Base-by-base conservation (phyloP, 2,797 vertebrate genomes). In the Protosalanx chinensis region DNA sequence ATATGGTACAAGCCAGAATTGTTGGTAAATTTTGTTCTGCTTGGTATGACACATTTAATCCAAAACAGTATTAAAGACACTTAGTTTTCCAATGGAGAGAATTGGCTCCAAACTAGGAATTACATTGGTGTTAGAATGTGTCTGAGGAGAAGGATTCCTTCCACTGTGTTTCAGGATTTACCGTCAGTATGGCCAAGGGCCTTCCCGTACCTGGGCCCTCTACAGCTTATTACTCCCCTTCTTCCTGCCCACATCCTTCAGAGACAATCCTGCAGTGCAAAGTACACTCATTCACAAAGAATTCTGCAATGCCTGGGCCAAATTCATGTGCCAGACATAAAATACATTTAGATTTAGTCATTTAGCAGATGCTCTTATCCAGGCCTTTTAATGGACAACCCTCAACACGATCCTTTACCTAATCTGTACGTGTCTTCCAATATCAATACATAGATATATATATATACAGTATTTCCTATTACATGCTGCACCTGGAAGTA, bases 281-380 rank as follows among this genome's bases (percentile, higher is more conserved):
- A 67, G 20, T 51, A 76, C 65, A 64, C 68, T 70, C 23, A 63
- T 61, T 77, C 67, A 77, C 65, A 77, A 75, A 81, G 58, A 75
- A 51, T 74, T 61, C 61, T 37, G 68, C 13, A 72, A 29, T 49
- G 61, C 12, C 12, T 65, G 35, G 68, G 59, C 72, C 70, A 70
- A 62, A 71, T 41, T n/a, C 56, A 35, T 29, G 51, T 46, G 65
- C 37, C 61, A 64, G 67, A 73, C 37, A 20, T 78, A 71, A 79
- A 72, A 70, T 72, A 68, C 56, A 27, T 27, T 27, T 27, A 27
- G 1, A 27, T 27, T 27, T 27, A 27, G 23, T 27, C 23, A 27
- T 27, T 27, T 27, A 27, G 23, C 23, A 27, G 23, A 27, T 27
- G 23, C 23, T 27, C 23, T 27, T 27, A 27, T 27, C 23, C 23